These are phyloP conservation scores for Drosophila cognata DNA, from an alignment of 2,888 invertebrate species.

Conservation along the genomic window DNA sequence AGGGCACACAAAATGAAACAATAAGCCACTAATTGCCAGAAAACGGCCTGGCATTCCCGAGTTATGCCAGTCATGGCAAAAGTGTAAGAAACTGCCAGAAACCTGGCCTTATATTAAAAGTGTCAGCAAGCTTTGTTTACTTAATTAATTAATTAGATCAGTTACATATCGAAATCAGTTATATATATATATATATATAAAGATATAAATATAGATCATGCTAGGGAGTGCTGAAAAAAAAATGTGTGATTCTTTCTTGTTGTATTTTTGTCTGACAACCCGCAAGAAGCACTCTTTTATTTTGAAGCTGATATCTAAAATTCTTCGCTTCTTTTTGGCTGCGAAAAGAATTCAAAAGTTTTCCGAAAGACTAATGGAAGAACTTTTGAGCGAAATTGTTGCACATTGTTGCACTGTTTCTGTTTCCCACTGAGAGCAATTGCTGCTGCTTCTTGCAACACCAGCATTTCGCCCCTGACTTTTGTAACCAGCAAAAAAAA, in stretches of 20 bases:
- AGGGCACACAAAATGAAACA: background rate
- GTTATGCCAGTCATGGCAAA: background rate
- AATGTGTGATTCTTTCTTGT: background rate
- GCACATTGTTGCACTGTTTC: slow-evolving; percentile 8
- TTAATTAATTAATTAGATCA: background rate
- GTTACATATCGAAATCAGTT: background rate
- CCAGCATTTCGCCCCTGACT: slow-evolving; percentile 45
- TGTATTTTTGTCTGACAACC: background rate
- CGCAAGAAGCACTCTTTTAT: background rate
- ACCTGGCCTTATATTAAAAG: background rate
- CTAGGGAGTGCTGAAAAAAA: background rate
- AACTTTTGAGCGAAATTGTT: slow-evolving; percentile 17
- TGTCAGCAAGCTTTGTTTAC: background rate
- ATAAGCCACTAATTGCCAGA: background rate
- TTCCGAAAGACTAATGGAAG: slow-evolving; percentile 10
- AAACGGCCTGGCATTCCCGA: background rate
- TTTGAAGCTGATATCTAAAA: background rate
- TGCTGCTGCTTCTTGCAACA: slow-evolving; percentile 1
- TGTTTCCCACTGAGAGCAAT: slow-evolving; percentile 10
- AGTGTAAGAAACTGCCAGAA: background rate
- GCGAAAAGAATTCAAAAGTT: slow-evolving; percentile 9
- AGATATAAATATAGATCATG: background rate
- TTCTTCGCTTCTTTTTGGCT: background rate
- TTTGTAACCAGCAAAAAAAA: slow-evolving; percentile 13
- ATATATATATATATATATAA: background rate